A percentile compares a stretch with the other conserved stretches of the same genome.
These are phyloP conservation scores for Rhizomys pruinosus DNA, from an alignment of 2,113 vertebrate species.

Conservation along the genomic window DNA sequence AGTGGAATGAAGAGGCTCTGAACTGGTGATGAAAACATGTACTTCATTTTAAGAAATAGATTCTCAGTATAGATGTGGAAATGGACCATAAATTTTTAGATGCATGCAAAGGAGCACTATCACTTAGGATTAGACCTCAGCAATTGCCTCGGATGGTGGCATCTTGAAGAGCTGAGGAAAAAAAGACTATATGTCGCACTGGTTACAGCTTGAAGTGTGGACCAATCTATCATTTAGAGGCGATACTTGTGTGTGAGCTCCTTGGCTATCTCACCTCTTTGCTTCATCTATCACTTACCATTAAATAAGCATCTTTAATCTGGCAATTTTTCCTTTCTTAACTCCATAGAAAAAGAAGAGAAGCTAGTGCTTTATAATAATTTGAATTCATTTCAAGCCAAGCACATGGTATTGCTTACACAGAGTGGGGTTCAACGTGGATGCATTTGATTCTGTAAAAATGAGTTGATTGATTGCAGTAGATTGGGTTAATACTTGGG, in stretches of 20 bases:
- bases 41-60: neutral
- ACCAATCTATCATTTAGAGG: neutral
- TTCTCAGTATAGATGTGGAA: neutral
- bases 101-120: neutral
- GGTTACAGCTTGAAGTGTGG: neutral
- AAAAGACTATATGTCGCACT: too few species aligned
- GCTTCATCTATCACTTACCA: neutral
- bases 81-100: neutral
- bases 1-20: neutral
- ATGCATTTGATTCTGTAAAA: neutral
- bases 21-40: neutral
- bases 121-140: neutral
- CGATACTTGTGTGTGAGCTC: neutral
- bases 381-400: neutral
- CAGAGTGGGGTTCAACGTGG: neutral
- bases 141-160: neutral
- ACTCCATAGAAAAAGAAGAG: neutral
- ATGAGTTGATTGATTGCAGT: neutral
- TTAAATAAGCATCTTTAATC: neutral
- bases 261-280: neutral
- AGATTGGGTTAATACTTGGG: neutral
- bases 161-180: neutral
- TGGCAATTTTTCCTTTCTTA: neutral
- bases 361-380: neutral
- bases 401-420: neutral